phyloP scores from a whole-genome alignment of 2,113 vertebrate species.

The Brienomyrus longianalis region DNA sequence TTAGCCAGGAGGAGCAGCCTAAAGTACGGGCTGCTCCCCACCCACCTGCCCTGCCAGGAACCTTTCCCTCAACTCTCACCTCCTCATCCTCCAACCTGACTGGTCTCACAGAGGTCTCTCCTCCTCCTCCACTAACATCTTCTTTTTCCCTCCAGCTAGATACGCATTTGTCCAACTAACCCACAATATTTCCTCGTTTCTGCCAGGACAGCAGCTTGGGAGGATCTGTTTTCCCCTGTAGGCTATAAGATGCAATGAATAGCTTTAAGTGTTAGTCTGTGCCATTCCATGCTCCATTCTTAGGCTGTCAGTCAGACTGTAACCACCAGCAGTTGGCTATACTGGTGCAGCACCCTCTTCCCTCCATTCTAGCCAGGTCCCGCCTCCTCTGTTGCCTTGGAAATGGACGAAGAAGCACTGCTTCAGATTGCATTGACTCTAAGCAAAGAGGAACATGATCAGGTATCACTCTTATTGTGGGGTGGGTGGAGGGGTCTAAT shows the following conservation, averaged over 20 bases:
- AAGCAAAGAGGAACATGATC: slow-evolving; percentile 71
- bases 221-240: not conserved
- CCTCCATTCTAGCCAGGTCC: slow-evolving; percentile 25
- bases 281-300: not conserved
- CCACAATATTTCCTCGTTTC: slow-evolving; percentile 25
- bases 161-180: slow-evolving; percentile 39
- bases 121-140: slow-evolving; percentile 9
- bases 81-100: slow-evolving; percentile 19
- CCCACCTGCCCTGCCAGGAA: not conserved
- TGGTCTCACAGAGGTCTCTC: not conserved
- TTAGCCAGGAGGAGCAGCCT: not conserved
- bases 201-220: slow-evolving; percentile 20
- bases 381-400: slow-evolving; percentile 48
- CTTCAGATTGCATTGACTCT: slow-evolving; percentile 69
- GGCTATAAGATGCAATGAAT: not conserved
- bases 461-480: slow-evolving; percentile 53
- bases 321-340: slow-evolving; percentile 14
- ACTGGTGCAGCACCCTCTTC: slow-evolving; percentile 4
- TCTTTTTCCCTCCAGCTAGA: slow-evolving; percentile 29
- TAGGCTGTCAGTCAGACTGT: slow-evolving; percentile 17
- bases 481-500: not conserved
- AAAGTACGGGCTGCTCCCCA: not conserved
- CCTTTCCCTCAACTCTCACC: not conserved
- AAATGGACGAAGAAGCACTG: slow-evolving; percentile 72
- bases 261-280: not conserved